These are phyloP conservation scores for Podocnemis expansa DNA, from an alignment of 2,113 vertebrate species.

Conservation along the genomic window DNA sequence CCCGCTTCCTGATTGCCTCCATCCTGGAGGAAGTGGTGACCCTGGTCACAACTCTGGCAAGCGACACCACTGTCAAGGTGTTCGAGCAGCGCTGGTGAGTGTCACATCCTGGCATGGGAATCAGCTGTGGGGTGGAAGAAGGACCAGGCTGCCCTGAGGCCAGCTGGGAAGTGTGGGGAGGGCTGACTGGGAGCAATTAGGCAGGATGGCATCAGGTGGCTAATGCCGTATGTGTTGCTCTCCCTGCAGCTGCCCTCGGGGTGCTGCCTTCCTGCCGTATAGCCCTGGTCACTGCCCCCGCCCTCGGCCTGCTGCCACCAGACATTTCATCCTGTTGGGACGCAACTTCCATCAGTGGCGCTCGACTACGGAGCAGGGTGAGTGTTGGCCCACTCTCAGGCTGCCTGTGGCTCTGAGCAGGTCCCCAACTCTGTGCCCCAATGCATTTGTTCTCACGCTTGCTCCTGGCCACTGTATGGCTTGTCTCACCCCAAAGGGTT, in stretches of 20 bases:
- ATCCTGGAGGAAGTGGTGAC: conserved; percentile 88
- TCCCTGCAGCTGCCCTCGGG: conserved; percentile 75
- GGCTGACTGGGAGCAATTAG: neutral
- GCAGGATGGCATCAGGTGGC: neutral
- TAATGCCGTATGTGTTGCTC: neutral
- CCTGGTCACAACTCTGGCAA: conserved; percentile 89
- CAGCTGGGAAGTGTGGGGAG: neutral
- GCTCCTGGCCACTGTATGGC: neutral
- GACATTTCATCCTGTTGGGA: conserved; percentile 91
- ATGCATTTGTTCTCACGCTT: neutral
- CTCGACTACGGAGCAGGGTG: conserved; percentile 92
- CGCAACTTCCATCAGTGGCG: conserved; percentile 97
- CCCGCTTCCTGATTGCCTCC: conserved; percentile 92
- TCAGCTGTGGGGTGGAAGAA: neutral
- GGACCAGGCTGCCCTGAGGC: neutral
- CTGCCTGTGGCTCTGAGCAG: neutral
- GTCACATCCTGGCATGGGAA: neutral
- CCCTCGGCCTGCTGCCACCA: conserved; percentile 77
- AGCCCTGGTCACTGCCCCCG: conserved; percentile 74
- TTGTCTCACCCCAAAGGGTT: neutral
- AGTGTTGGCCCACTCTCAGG: neutral
- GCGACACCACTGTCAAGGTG: conserved; percentile 90
- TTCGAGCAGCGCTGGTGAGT: conserved; percentile 90
- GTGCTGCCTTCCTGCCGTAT: conserved; percentile 80
- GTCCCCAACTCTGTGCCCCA: neutral